Evolutionary conservation across 2,113 vertebrate species (phyloP).

Genomic region (Monopterus albus): DNA sequence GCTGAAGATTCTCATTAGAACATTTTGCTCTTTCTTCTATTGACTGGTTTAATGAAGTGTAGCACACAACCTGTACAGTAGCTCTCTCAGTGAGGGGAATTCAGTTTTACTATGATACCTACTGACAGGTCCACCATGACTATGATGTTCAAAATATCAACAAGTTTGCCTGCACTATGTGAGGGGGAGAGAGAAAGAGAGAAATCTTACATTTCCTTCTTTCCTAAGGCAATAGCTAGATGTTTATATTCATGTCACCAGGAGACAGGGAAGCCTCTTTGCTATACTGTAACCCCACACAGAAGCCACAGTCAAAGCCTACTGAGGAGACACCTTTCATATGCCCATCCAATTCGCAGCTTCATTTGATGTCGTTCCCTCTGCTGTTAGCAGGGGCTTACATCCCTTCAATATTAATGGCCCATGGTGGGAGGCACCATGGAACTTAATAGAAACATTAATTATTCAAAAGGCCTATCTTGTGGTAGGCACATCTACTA

Average conservation of each 20-base stretch:
- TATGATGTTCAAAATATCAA: constrained; percentile 18
- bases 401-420: constrained; percentile 83
- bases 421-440: constrained; percentile 71
- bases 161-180: not conserved
- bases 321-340: constrained; percentile 68
- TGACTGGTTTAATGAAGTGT: constrained; percentile 24
- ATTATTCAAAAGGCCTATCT: constrained; percentile 80
- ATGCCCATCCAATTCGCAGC: constrained; percentile 66
- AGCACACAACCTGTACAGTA: not conserved
- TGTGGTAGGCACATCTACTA: constrained; percentile 77
- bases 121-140: constrained; percentile 43
- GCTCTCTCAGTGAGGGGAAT: constrained; percentile 21
- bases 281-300: constrained; percentile 41
- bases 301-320: constrained; percentile 46
- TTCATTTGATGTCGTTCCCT: constrained; percentile 81
- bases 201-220: constrained; percentile 8
- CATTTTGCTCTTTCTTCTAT: not conserved
- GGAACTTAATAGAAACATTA: constrained; percentile 82
- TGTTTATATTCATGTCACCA: constrained; percentile 50
- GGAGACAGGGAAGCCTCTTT: constrained; percentile 31
- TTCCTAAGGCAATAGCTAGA: constrained; percentile 39
- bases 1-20: not conserved
- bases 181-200: not conserved
- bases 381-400: constrained; percentile 77
- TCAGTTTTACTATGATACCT: constrained; percentile 24